These are phyloP conservation scores for Odontomyia ornata DNA, from an alignment of 2,888 invertebrate species.

Conservation along the genomic window DNA sequence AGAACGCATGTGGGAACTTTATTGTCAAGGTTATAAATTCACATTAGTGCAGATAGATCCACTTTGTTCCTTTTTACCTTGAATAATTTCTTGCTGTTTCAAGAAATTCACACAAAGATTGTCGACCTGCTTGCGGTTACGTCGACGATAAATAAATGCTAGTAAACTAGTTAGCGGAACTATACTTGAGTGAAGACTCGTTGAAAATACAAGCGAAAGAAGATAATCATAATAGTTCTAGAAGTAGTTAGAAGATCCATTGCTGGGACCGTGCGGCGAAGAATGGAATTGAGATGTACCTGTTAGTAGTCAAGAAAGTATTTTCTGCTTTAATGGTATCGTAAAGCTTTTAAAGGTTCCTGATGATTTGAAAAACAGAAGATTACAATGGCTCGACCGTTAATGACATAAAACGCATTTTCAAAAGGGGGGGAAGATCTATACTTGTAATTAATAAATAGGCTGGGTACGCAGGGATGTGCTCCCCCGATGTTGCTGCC, in stretches of 20 bases:
- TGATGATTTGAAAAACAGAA: background rate
- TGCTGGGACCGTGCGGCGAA: background rate
- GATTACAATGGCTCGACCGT: background rate
- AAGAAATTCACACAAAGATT: conserved; percentile 6
- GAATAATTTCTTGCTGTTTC: background rate
- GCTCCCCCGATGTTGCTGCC: too few species aligned
- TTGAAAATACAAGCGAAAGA: too few species aligned
- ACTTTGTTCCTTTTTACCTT: conserved; percentile 20
- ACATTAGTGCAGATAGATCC: conserved; percentile 10
- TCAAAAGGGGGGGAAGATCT: too few species aligned
- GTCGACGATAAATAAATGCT: background rate
- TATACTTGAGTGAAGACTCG: too few species aligned
- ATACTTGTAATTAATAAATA: too few species aligned
- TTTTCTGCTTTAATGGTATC: background rate
- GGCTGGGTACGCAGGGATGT: too few species aligned
- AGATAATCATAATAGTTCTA: too few species aligned
- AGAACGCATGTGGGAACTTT: conserved; percentile 28
- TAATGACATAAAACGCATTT: background rate
- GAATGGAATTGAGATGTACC: background rate
- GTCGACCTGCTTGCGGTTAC: background rate
- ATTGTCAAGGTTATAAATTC: conserved; percentile 33
- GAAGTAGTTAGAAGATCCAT: background rate
- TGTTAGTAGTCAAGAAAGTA: background rate
- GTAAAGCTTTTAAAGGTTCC: background rate
- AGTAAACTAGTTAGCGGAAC: too few species aligned